Conservation (phyloP, 2,113 vertebrate genomes). For the Rattus norvegicus region DNA sequence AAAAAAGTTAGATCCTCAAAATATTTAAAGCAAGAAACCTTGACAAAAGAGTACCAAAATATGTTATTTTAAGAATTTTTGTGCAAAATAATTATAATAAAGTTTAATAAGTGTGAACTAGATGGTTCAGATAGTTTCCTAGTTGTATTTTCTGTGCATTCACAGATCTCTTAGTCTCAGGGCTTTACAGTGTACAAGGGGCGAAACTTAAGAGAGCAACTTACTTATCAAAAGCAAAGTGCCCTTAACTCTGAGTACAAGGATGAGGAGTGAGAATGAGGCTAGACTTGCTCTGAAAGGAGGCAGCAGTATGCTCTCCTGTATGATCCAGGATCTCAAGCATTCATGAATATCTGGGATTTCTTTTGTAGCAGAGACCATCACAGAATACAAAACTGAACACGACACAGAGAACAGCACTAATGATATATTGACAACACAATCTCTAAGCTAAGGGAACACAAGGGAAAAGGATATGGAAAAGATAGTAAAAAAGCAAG, state of each 20-base stretch:
- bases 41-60: background rate
- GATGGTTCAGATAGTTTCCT: background rate
- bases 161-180: background rate
- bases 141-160: background rate
- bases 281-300: background rate
- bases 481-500: background rate
- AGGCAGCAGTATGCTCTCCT: background rate
- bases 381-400: background rate
- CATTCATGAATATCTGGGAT: background rate
- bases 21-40: slow-evolving; percentile 12
- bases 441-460: background rate
- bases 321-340: background rate
- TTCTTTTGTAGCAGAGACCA: background rate
- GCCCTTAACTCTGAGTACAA: background rate
- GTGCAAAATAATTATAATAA: background rate
- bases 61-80: background rate
- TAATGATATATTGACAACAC: background rate
- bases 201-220: background rate
- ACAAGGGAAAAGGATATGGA: background rate
- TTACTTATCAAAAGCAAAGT: background rate
- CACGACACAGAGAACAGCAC: no score
- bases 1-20: background rate
- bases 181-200: background rate
- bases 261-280: no score
- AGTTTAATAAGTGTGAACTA: background rate